Evolutionary conservation across 1,140 invertebrate species (phyloP).

Genomic region (Mylabris phalerata): DNA sequence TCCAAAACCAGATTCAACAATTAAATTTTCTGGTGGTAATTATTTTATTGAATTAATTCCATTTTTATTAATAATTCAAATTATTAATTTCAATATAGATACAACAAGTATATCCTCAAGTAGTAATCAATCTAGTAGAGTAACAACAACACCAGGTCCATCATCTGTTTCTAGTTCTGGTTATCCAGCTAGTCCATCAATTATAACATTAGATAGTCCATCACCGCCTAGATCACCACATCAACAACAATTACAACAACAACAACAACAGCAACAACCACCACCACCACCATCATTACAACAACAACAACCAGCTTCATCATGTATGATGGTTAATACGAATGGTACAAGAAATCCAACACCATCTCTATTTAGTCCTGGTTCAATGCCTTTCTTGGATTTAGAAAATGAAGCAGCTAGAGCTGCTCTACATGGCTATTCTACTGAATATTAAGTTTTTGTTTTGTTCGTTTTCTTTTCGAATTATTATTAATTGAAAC

Average conservation of each 20-base stretch:
- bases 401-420: conserved; percentile 27
- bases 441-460: neutral
- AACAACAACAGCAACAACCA: conserved; percentile 36
- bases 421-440: conserved; percentile 7
- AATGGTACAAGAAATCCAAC: conserved; percentile 13
- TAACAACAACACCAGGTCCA: conserved; percentile 41
- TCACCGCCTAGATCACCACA: conserved; percentile 45
- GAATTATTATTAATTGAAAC: no score
- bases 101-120: conserved; percentile 34
- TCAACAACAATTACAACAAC: neutral
- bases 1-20: conserved; percentile 41
- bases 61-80: neutral
- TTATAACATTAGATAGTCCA: conserved; percentile 53
- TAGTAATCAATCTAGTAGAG: conserved; percentile 35
- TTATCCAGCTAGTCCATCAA: conserved; percentile 44
- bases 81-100: conserved; percentile 19
- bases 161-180: conserved; percentile 50
- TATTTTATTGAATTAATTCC: no score
- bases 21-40: conserved; percentile 33
- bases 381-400: conserved; percentile 29
- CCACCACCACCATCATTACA: conserved; percentile 25
- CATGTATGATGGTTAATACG: conserved; percentile 23
- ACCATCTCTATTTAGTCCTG: conserved; percentile 1
- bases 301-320: conserved; percentile 9
- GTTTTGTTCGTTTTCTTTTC: no score